Conservation (phyloP, 1,140 invertebrate genomes). For the Vollenhovia emeryi region DNA sequence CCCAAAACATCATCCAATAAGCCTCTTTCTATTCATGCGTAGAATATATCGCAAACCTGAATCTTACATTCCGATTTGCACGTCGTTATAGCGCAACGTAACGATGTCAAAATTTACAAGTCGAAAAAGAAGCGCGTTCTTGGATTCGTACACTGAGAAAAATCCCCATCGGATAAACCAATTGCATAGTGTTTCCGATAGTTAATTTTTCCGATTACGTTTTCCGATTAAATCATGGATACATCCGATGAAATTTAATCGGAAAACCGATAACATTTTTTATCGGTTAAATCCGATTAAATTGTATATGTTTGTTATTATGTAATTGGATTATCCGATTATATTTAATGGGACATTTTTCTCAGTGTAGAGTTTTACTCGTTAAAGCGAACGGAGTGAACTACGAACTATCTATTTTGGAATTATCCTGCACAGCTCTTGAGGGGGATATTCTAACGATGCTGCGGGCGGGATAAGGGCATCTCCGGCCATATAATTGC, state of each 20-base stretch:
- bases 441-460: slow-evolving; percentile 4
- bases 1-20: slow-evolving; percentile 23
- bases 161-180: too few species aligned
- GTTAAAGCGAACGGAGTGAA: background rate
- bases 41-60: background rate
- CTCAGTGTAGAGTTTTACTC: too few species aligned
- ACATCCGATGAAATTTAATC: too few species aligned
- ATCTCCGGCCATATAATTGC: background rate
- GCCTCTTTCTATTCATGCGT: slow-evolving; percentile 5
- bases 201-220: too few species aligned
- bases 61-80: background rate
- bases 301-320: too few species aligned
- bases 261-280: too few species aligned
- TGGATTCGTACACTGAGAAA: background rate
- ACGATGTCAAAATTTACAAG: background rate
- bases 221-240: too few species aligned
- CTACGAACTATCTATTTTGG: background rate
- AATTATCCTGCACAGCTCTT: background rate
- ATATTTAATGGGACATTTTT: too few species aligned
- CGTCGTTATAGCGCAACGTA: background rate
- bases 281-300: too few species aligned
- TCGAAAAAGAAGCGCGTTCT: background rate
- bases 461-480: background rate
- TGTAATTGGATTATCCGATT: too few species aligned
- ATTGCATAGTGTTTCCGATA: too few species aligned